A percentile compares a stretch with the other conserved stretches of the same genome.
Evolutionary conservation across 2,888 invertebrate species (phyloP).

Genomic region (Colletes collaris): DNA sequence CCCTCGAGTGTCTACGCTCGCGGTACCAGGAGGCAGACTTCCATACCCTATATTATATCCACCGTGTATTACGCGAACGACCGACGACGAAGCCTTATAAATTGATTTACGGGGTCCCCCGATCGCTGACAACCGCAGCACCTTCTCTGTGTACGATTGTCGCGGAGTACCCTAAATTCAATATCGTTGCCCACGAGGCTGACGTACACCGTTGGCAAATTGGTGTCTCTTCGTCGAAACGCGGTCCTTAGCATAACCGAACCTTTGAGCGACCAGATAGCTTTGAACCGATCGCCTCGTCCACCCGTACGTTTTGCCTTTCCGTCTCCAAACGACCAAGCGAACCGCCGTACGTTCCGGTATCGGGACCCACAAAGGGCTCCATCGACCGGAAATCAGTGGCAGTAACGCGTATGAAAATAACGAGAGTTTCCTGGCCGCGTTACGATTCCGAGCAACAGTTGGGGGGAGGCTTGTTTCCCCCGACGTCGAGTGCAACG

Average conservation of each 20-base stretch:
- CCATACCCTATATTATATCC: conserved; percentile 14
- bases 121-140: conserved; percentile 16
- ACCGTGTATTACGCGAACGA: conserved; percentile 47
- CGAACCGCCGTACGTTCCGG: too few relatives aligned
- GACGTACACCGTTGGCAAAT: conserved; percentile 34
- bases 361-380: background rate
- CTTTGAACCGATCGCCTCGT: background rate
- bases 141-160: background rate
- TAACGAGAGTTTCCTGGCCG: conserved; percentile 1
- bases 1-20: conserved; percentile 51
- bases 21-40: conserved; percentile 11
- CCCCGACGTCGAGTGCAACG: background rate
- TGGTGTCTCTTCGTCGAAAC: conserved; percentile 17
- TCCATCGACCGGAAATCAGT: conserved; percentile 13
- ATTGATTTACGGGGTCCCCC: conserved; percentile 50
- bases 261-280: conserved; percentile 49
- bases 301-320: too few relatives aligned
- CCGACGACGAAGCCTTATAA: conserved; percentile 38
- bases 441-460: background rate
- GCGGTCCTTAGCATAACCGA: background rate
- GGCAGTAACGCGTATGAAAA: background rate
- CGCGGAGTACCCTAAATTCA: conserved; percentile 36
- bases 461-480: too few relatives aligned
- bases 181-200: conserved; percentile 23
- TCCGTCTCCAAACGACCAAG: too few relatives aligned